Evolutionary conservation across 2,113 vertebrate species (phyloP).

Genomic region (Sylvilagus bachmani): DNA sequence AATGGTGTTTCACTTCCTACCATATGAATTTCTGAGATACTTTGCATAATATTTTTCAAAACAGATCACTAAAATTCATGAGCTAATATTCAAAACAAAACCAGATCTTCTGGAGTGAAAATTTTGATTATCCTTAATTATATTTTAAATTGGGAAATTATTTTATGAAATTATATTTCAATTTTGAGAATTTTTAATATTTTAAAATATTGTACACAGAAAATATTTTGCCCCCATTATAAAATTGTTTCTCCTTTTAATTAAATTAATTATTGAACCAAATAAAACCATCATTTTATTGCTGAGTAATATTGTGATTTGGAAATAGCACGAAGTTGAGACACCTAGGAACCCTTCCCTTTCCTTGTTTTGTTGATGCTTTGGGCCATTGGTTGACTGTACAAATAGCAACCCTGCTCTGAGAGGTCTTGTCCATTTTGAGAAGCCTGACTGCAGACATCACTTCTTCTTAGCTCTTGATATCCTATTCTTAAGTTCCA

Average conservation of each 20-base stretch:
- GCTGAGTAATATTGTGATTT: neutral
- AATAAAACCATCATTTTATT: neutral
- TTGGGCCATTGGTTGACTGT: neutral
- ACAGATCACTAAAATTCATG: neutral
- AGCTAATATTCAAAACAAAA: conserved; percentile 45
- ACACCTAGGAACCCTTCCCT: neutral
- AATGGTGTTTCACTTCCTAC: conserved; percentile 11
- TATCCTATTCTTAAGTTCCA: neutral
- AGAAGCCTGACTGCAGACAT: accelerated
- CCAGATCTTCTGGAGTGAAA: neutral
- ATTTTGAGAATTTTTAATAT: neutral
- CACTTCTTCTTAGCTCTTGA: neutral
- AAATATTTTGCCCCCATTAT: neutral
- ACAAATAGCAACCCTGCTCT: neutral
- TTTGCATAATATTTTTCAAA: conserved; percentile 38
- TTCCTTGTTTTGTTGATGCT: neutral
- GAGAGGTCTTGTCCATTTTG: neutral
- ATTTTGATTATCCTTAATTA: neutral
- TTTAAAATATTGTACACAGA: neutral
- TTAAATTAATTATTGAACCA: neutral
- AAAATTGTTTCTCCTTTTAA: neutral
- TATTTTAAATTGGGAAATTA: neutral
- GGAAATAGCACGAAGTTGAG: neutral
- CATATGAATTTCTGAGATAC: conserved; percentile 42
- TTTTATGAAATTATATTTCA: neutral